phyloP scores from a whole-genome alignment of 2,888 invertebrate species.

The Lasioglossum leucozonium region DNA sequence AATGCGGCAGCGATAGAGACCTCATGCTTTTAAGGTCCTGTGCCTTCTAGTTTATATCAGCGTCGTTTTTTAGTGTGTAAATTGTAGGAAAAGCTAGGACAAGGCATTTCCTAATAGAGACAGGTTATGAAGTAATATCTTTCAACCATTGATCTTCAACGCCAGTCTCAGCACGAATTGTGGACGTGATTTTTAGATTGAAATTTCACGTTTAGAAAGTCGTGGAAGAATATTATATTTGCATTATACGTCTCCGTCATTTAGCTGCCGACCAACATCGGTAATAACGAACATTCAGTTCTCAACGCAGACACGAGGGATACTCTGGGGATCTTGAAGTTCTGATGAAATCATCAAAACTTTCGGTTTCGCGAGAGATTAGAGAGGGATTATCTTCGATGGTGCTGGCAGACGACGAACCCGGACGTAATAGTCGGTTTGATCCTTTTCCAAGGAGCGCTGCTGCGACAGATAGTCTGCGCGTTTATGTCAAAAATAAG shows the following conservation, averaged over 20 bases:
- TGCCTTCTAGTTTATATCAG: slow-evolving; percentile 40
- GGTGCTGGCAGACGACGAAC: slow-evolving; percentile 20
- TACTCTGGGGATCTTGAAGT: slow-evolving; percentile 48
- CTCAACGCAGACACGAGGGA: slow-evolving; percentile 14
- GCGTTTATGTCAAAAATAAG: slow-evolving; percentile 10
- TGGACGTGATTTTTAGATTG: neutral
- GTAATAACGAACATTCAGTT: neutral
- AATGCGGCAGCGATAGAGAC: slow-evolving; percentile 75
- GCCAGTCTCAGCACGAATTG: no score
- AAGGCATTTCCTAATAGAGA: neutral
- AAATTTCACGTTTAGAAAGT: neutral
- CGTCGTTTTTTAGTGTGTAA: neutral
- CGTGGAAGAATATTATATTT: neutral
- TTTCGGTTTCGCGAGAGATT: slow-evolving; percentile 59
- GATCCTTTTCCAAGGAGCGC: slow-evolving; percentile 21
- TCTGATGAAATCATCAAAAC: slow-evolving; percentile 66
- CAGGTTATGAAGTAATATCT: neutral
- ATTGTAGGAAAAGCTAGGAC: neutral
- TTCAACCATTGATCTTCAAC: neutral
- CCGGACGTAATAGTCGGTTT: slow-evolving; percentile 33
- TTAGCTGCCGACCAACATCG: neutral
- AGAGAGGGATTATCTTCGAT: slow-evolving; percentile 58
- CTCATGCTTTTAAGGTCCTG: slow-evolving; percentile 76
- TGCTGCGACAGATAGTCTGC: neutral
- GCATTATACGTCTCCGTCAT: neutral